Conservation (phyloP, 2,797 vertebrate species). For the Molossus molossus region DNA sequence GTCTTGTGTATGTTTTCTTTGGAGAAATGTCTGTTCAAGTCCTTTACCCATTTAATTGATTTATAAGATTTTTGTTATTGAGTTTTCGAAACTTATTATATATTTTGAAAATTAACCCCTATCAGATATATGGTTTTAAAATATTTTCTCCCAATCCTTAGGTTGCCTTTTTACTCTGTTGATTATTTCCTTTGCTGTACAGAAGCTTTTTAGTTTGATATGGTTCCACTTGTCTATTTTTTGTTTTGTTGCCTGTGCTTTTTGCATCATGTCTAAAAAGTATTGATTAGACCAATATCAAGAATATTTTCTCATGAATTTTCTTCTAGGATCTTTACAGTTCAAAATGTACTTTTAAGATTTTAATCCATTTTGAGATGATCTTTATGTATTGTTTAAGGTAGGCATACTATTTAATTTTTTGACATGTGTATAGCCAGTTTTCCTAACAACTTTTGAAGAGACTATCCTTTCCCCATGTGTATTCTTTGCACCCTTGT, state of each 20-base stretch:
- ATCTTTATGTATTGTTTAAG: background rate
- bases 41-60: background rate
- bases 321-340: background rate
- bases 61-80: background rate
- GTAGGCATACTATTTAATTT: background rate
- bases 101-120: background rate
- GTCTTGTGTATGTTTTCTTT: background rate
- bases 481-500: background rate
- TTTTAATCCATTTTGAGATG: background rate
- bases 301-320: background rate
- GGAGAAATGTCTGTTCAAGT: background rate
- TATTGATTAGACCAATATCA: background rate
- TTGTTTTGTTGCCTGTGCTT: background rate
- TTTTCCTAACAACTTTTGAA: background rate
- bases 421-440: background rate
- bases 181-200: background rate
- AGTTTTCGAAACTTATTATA: background rate
- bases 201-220: background rate
- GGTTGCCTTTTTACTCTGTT: background rate
- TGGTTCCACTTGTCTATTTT: background rate
- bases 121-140: background rate
- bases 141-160: background rate
- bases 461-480: background rate
- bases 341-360: background rate
- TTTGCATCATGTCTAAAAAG: background rate